Base-by-base conservation (phyloP, 1,140 invertebrate species). In the Drosophila kanapiae region DNA sequence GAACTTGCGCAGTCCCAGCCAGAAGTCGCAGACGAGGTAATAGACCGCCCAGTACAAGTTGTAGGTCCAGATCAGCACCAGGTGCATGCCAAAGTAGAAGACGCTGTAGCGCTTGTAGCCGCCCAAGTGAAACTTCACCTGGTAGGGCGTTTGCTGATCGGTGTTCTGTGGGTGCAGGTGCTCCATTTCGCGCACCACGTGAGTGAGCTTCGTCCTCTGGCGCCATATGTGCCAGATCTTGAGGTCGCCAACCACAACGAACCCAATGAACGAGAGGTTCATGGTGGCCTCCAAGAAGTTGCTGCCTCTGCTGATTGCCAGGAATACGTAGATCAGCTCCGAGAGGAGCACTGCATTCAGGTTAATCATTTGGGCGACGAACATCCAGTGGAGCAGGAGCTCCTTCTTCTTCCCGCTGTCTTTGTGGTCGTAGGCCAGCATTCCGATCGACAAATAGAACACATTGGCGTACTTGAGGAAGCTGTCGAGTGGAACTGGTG, bases 271-370 rank as follows among this genome's bases (percentile, higher is more conserved):
- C 2, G 91, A 86, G 0, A 90, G 47, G 49, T 80, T 91, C 87
- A 90, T 86, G 18, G 80, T 92, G 42, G 91, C 84, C 56, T 91
- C 84, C 10, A 90, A 45, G 13, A 92, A 91, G 62, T 92, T 90
- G 35, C 43, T 83, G 13, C 76, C 82, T 2, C 35, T 74, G 14
- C 37, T 31, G 40, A 92, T 83, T 4, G 91, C 80, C 47, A 83
- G 47, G 10, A 83, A 56, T 0, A 92, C 87, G 48, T 80, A 92
- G 7, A 90, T 79, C 5, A 91, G 11, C 33, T 92, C 87, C 7
- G 76, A 53, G 0, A 92, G 0, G 4, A 92, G 63, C 40, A 74
- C 72, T 10, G 71, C 43, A 40, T 83, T 90, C 13, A 92, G 72
- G 58, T 91, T 92, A 0, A 86, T 7, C 37, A 91, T 71, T 3